Conservation (phyloP, 2,113 vertebrate genomes). For the Piaya cayana region DNA sequence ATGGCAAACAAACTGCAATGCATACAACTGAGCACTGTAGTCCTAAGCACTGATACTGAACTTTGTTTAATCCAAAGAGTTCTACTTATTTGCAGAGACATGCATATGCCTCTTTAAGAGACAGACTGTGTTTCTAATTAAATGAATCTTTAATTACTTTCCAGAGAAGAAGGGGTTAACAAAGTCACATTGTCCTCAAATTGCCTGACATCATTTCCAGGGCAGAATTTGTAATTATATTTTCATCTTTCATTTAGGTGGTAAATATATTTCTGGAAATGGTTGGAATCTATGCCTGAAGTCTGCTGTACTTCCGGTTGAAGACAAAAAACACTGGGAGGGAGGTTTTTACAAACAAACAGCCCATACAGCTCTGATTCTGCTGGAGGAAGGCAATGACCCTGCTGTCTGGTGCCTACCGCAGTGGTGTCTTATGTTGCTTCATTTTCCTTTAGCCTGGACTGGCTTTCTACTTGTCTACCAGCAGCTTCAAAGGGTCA, state of each 20-base stretch:
- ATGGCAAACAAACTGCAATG: not conserved
- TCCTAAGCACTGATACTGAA: not conserved
- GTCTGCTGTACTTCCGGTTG: not conserved
- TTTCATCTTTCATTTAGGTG: not conserved
- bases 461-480: not conserved
- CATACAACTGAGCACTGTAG: not conserved
- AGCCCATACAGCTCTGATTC: accelerated
- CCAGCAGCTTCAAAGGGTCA: accelerated
- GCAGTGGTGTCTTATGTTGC: not conserved
- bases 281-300: not conserved
- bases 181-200: not conserved
- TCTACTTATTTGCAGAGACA: not conserved
- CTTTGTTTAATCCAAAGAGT: not conserved
- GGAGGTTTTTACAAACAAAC: not conserved
- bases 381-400: not conserved
- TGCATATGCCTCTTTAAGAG: not conserved
- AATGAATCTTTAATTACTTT: not conserved
- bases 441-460: not conserved
- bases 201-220: not conserved
- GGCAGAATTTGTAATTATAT: not conserved
- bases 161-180: not conserved
- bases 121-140: not conserved
- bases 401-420: accelerated
- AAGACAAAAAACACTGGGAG: not conserved
- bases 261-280: not conserved